phyloP scores from a whole-genome alignment of 1,140 invertebrate genomes.

The Phymorhynchus buccinoides region DNA sequence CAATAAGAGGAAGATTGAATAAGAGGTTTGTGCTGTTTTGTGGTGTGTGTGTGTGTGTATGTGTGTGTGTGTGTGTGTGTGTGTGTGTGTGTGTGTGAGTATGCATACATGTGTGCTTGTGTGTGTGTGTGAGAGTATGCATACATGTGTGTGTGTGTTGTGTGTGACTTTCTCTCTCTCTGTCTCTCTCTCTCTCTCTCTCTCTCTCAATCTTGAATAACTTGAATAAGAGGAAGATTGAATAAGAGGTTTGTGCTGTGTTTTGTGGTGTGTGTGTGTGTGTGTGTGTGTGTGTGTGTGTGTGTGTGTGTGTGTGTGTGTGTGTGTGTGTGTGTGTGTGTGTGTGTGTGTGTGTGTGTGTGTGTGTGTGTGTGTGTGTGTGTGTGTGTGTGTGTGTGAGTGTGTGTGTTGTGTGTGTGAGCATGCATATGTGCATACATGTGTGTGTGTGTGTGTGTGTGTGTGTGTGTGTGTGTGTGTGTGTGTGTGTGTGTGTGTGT shows the following conservation, averaged over 20 bases:
- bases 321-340: too few species aligned
- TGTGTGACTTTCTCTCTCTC: too few species aligned
- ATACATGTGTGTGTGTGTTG: not conserved
- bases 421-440: not conserved
- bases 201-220: too few species aligned
- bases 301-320: too few species aligned
- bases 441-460: not conserved
- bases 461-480: not conserved
- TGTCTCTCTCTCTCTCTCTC: too few species aligned
- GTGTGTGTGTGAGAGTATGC: not conserved
- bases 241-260: too few species aligned
- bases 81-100: too few species aligned
- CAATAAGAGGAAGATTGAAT: not conserved
- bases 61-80: not conserved
- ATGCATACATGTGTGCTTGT: too few species aligned
- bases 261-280: conserved; percentile 13
- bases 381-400: not conserved
- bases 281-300: too few species aligned
- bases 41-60: not conserved
- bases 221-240: too few species aligned
- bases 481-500: not conserved
- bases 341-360: not conserved
- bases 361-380: not conserved
- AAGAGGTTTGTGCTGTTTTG: not conserved
- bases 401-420: not conserved